Percentiles rank a stretch among this genome's conserved stretches.
These are phyloP conservation scores for Aleiodes testaceus DNA, from an alignment of 2,888 invertebrate species.

Conservation along the genomic window DNA sequence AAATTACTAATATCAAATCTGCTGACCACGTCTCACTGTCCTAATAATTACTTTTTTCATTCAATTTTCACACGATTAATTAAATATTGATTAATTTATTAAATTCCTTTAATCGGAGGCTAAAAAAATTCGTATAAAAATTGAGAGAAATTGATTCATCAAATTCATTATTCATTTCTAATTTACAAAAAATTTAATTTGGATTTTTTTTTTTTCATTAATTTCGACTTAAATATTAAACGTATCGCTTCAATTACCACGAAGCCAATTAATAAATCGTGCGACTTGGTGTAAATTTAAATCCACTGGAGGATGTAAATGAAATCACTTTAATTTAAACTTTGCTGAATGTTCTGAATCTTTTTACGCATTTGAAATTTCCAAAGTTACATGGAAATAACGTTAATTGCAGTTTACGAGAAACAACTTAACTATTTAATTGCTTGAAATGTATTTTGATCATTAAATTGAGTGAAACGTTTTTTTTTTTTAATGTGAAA, in stretches of 20 bases:
- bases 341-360: slow-evolving; percentile 10
- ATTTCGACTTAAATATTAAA: slow-evolving; percentile 62
- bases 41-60: neutral
- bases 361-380: neutral
- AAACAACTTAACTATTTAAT: neutral
- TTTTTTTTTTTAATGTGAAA: neutral
- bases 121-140: slow-evolving; percentile 38
- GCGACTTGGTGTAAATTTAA: slow-evolving; percentile 50
- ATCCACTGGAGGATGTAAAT: slow-evolving; percentile 27
- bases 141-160: neutral
- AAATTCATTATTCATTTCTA: neutral
- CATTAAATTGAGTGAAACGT: neutral
- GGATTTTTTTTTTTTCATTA: slow-evolving; percentile 28
- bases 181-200: slow-evolving; percentile 11
- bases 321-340: slow-evolving; percentile 32
- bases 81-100: slow-evolving; percentile 1
- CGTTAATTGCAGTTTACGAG: neutral
- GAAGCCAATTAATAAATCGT: slow-evolving; percentile 63
- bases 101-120: neutral
- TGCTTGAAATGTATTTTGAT: neutral
- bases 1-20: slow-evolving; percentile 6
- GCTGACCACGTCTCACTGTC: slow-evolving; percentile 25
- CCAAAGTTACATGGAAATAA: neutral
- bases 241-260: slow-evolving; percentile 71
- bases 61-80: neutral